A percentile compares a stretch with the other conserved stretches of the same genome.
Evolutionary conservation across 2,888 invertebrate species (phyloP).

Genomic region (Dermolepida albohirtum): DNA sequence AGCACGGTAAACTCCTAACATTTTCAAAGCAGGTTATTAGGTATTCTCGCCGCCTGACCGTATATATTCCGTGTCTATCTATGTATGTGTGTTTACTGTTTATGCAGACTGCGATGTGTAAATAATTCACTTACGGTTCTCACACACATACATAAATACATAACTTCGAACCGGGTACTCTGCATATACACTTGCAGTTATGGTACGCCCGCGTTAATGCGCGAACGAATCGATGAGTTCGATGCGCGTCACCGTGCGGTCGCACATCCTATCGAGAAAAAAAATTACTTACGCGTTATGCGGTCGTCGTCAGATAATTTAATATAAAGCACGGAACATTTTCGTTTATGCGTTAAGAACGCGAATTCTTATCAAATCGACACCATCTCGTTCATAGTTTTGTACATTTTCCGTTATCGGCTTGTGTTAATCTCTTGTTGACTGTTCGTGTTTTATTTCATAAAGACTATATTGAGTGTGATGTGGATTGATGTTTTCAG

Average conservation of each 20-base stretch:
- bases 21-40: constrained; percentile 36
- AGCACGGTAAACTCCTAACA: constrained; percentile 16
- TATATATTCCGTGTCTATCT: background rate
- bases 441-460: constrained; percentile 7
- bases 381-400: no score
- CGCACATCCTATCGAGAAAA: no score
- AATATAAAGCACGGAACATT: no score
- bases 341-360: no score
- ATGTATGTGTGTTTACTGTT: constrained; percentile 11
- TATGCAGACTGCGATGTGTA: constrained; percentile 15
- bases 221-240: no score
- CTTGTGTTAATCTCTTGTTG: constrained; percentile 1
- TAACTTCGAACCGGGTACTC: no score
- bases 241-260: no score
- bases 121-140: constrained; percentile 18
- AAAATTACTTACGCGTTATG: no score
- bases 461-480: background rate
- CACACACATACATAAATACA: constrained; percentile 9
- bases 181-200: no score
- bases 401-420: background rate
- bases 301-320: no score
- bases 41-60: constrained; percentile 3
- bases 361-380: no score
- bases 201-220: no score
- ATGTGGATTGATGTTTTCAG: constrained; percentile 47